Evolutionary conservation across 2,113 vertebrate genomes (phyloP).

Genomic region (Ctenomys sociabilis): DNA sequence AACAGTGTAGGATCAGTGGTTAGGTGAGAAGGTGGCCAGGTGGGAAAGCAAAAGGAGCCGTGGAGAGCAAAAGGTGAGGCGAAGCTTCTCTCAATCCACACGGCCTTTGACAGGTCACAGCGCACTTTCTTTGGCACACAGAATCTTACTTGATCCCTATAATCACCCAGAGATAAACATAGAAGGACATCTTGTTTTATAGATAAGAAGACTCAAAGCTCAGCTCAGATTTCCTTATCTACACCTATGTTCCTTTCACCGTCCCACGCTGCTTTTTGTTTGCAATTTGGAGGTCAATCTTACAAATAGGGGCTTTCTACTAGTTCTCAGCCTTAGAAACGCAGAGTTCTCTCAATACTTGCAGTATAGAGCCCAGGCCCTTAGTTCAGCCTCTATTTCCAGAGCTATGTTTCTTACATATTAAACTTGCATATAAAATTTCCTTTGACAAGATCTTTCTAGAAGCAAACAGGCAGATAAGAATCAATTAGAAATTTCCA

Average conservation of each 20-base stretch:
- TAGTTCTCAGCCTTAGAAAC: background rate
- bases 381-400: background rate
- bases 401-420: background rate
- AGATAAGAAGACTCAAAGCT: background rate
- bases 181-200: background rate
- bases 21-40: background rate
- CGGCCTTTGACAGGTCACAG: background rate
- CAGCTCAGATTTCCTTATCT: background rate
- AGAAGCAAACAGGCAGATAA: background rate
- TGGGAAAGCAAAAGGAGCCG: background rate
- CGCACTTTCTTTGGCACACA: background rate
- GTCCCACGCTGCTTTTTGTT: background rate
- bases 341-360: background rate
- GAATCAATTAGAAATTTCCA: background rate
- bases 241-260: background rate
- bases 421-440: background rate
- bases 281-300: background rate
- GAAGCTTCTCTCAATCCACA: background rate
- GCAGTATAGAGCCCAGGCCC: background rate
- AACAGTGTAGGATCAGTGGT: background rate
- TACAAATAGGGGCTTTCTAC: background rate
- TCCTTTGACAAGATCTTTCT: background rate
- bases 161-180: background rate
- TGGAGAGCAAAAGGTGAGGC: background rate
- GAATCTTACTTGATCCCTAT: background rate